Percentiles rank a stretch among this genome's conserved stretches.
Evolutionary conservation across 2,888 invertebrate genomes (phyloP).

Genomic region (Lepetodrilus schrolli): DNA sequence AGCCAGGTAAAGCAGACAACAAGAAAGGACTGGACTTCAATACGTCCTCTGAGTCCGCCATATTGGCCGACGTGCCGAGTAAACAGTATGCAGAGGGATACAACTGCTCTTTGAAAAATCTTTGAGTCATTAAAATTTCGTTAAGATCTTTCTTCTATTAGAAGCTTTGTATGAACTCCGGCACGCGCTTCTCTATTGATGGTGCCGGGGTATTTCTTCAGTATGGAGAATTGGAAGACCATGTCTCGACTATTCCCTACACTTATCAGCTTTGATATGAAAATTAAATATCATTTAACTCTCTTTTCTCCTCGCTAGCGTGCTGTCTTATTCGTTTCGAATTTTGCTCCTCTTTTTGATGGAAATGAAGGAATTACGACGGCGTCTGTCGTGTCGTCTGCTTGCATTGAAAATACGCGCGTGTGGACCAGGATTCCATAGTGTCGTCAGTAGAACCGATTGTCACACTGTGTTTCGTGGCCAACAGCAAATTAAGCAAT

Average conservation of each 20-base stretch:
- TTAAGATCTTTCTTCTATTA: not conserved
- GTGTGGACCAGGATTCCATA: not conserved
- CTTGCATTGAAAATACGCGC: conserved; percentile 12
- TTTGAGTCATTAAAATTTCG: conserved; percentile 31
- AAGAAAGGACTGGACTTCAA: conserved; percentile 4
- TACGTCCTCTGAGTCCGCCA: conserved; percentile 29
- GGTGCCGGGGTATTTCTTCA: not conserved
- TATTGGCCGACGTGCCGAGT: conserved; percentile 22
- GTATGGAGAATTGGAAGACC: not conserved
- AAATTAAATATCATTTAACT: conserved; percentile 31
- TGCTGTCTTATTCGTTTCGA: conserved; percentile 24
- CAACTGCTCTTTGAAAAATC: conserved; percentile 26
- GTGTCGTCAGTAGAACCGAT: not conserved
- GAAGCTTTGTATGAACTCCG: conserved; percentile 16
- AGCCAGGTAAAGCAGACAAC: not conserved
- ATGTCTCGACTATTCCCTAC: conserved; percentile 27
- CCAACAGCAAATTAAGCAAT: conserved; percentile 39
- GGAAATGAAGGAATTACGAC: conserved; percentile 37
- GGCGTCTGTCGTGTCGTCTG: conserved; percentile 37
- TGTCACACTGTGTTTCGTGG: conserved; percentile 3
- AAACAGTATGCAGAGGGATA: conserved; percentile 19
- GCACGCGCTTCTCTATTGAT: conserved; percentile 14
- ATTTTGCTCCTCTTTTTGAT: conserved; percentile 36
- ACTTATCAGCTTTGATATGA: conserved; percentile 33
- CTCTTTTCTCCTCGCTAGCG: conserved; percentile 28